phyloP scores from a whole-genome alignment of 2,113 vertebrate genomes.

The Malurus melanocephalus region DNA sequence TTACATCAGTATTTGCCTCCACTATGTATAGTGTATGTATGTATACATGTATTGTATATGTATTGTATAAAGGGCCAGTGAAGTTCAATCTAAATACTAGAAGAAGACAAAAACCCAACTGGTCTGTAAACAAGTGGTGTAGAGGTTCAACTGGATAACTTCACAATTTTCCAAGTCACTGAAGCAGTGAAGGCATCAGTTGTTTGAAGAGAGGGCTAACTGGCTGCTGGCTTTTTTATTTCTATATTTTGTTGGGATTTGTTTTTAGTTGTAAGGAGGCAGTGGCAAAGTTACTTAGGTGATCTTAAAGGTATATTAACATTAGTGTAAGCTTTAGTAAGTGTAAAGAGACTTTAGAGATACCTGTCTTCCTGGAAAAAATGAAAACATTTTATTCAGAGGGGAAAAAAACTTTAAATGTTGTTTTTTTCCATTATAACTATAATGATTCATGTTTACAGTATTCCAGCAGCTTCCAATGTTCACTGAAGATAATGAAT shows the following conservation, averaged over 20 bases:
- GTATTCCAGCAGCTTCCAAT: not conserved
- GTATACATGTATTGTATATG: too few species aligned
- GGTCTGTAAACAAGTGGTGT: not conserved
- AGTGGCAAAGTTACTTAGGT: not conserved
- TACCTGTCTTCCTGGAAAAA: not conserved
- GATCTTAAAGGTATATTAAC: not conserved
- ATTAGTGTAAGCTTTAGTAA: not conserved
- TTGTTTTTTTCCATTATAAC: not conserved
- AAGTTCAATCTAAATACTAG: not conserved
- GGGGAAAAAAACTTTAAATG: not conserved
- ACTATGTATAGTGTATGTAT: too few species aligned
- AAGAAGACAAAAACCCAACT: constrained; percentile 24
- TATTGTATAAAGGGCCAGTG: not conserved
- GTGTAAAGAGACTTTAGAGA: not conserved
- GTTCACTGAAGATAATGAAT: not conserved
- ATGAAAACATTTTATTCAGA: not conserved
- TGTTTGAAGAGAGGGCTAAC: constrained; percentile 12
- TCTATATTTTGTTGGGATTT: not conserved
- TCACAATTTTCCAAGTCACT: constrained; percentile 49
- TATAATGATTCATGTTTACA: not conserved
- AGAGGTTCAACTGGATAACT: constrained; percentile 13
- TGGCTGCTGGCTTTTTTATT: not conserved
- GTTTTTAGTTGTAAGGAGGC: not conserved
- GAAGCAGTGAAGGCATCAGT: constrained; percentile 9
- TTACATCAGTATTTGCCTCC: not conserved